Evolutionary conservation across 2,113 vertebrate genomes (phyloP), one percentile per base, ranked within the genome.

Genomic region (Arvicanthis niloticus): DNA sequence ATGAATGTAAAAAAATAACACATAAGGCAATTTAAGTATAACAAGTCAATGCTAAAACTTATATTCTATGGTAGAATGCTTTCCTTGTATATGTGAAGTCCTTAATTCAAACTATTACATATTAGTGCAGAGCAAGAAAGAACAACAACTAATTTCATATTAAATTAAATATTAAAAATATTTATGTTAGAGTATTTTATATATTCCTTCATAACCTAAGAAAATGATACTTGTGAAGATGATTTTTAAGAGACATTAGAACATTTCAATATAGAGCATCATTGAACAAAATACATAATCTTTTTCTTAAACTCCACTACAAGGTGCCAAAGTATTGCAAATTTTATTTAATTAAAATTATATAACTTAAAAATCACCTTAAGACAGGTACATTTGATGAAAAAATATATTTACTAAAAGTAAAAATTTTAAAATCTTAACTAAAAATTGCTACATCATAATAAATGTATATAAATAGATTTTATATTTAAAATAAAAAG

Each of bases 71-170:
- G 10, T 5, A n/a, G 19, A n/a, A 11, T 37, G 21, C 19, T 56
- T 56, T 56, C 4, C 48, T 37, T 37, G 29, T 31, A 7, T 56
- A 34, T 37, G 19, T 56, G 10, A 81, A 21, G n/a, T 81, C 19
- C 7, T 22, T 80, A 19, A 53, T n/a, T 56, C 4, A 80, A 37
- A 37, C 51, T 24, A 21, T 24, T 22, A 34, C 51, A 22, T n/a
- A 10, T 11, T 56, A 81, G 5, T 24, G 21, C 1, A 0, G 4
- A 2, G 31, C 51, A 4, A 3, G 51, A 56, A 51, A n/a, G 3
- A 56, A 56, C 4, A 11, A 56, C 37, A 58, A n/a, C 48, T 37
- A 11, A 19, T 53, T 80, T 2, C 0, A 2, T 53, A 8, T 5
- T 51, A 37, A 53, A 21, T 31, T 37, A 53, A 37, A 53, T 51